phyloP scores from a whole-genome alignment of 2,888 invertebrate species.

The Hirtodrosophila cameraria region DNA sequence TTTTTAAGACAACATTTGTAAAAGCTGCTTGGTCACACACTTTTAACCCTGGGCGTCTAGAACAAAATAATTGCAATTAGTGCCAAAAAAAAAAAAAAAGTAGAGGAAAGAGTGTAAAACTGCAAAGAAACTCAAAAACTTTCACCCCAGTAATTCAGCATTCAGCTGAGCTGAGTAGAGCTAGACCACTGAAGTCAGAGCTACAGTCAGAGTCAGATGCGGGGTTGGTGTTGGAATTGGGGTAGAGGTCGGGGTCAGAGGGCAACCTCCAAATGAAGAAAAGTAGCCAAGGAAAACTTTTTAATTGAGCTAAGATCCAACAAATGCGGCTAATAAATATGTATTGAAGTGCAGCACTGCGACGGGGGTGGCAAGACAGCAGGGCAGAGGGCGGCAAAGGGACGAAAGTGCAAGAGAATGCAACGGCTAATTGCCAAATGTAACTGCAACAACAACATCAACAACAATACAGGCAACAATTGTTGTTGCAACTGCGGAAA shows the following conservation, averaged over 20 bases:
- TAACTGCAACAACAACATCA: constrained; percentile 51
- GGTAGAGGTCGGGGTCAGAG: constrained; percentile 42
- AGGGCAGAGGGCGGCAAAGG: constrained; percentile 14
- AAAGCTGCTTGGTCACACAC: constrained; percentile 3
- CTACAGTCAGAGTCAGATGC: neutral
- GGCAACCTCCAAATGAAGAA: constrained; percentile 68
- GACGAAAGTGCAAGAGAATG: constrained; percentile 49
- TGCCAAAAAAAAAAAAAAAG: constrained; percentile 36
- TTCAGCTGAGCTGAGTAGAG: constrained; percentile 13
- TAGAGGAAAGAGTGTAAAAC: constrained; percentile 42
- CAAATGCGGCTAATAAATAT: constrained; percentile 80
- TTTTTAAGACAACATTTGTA: neutral
- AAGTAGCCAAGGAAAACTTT: constrained; percentile 77
- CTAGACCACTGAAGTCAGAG: constrained; percentile 20
- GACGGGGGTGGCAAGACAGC: neutral
- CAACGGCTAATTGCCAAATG: constrained; percentile 77
- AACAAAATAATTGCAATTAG: constrained; percentile 73
- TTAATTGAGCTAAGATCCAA: constrained; percentile 80
- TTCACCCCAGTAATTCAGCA: constrained; percentile 21
- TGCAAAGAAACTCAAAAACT: constrained; percentile 42
- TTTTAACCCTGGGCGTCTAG: constrained; percentile 15
- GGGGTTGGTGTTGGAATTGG: neutral
- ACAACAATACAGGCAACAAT: constrained; percentile 6
- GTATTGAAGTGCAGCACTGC: constrained; percentile 65
- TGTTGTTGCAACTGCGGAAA: constrained; percentile 27